phyloP scores from a whole-genome alignment of 2,113 vertebrate species.

The Neogobius melanostomus region DNA sequence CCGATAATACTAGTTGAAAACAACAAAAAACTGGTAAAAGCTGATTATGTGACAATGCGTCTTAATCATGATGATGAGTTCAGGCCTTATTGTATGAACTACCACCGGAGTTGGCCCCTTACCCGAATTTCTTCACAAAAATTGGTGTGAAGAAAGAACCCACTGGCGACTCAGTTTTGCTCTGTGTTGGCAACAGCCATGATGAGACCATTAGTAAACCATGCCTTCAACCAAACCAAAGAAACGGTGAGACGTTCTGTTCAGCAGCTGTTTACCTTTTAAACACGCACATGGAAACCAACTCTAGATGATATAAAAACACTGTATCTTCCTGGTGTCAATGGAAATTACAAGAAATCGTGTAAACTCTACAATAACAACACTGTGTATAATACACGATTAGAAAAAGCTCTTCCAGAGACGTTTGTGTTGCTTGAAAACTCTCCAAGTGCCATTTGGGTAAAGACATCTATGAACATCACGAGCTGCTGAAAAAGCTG shows the following conservation, averaged over 20 bases:
- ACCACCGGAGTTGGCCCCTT: constrained; percentile 15
- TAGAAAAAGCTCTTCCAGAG: constrained; percentile 45
- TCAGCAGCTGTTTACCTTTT: constrained; percentile 67
- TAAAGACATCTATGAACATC: constrained; percentile 37
- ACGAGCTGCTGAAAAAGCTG: constrained; percentile 66
- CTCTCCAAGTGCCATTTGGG: constrained; percentile 50
- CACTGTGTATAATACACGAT: constrained; percentile 58
- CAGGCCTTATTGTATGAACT: constrained; percentile 76
- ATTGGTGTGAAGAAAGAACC: constrained; percentile 66
- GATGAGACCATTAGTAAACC: constrained; percentile 64
- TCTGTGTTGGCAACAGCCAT: constrained; percentile 70
- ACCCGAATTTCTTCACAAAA: constrained; percentile 65
- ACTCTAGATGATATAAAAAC: constrained; percentile 19
- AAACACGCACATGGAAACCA: neutral
- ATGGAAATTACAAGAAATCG: constrained; percentile 75
- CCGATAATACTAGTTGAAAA: constrained; percentile 78
- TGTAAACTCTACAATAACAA: constrained; percentile 75
- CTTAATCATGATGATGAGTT: constrained; percentile 32
- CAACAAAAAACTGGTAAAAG: constrained; percentile 53
- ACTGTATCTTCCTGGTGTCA: constrained; percentile 78
- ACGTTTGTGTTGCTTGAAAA: constrained; percentile 70
- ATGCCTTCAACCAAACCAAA: constrained; percentile 63
- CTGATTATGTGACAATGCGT: constrained; percentile 45
- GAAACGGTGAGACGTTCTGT: constrained; percentile 62
- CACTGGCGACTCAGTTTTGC: constrained; percentile 72